Percentiles rank a stretch among this genome's conserved stretches.
Evolutionary conservation across 2,797 vertebrate species (phyloP).

Genomic region (Macropus fuliginosus): DNA sequence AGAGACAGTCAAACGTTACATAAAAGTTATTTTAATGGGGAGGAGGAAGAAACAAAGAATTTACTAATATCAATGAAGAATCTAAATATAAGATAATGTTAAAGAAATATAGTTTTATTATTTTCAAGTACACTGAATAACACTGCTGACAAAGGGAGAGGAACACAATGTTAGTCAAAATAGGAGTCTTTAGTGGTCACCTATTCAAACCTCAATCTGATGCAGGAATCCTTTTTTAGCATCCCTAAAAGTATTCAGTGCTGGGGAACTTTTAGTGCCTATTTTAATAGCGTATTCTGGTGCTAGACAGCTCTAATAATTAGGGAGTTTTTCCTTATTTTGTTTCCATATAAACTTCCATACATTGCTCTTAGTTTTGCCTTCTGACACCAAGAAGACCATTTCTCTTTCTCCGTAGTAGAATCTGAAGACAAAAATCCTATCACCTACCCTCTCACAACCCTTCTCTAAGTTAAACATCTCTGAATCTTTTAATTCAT

Average conservation of each 20-base stretch:
- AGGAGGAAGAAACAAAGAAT: background rate
- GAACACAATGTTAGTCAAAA: background rate
- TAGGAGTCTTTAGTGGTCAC: background rate
- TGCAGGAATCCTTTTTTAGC: background rate
- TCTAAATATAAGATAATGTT: background rate
- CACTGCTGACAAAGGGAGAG: background rate
- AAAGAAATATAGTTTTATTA: constrained; percentile 39
- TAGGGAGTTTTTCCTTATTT: too few species aligned
- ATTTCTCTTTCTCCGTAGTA: background rate
- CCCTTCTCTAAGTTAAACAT: background rate
- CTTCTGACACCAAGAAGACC: background rate
- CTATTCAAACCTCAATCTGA: background rate
- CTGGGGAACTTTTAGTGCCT: background rate
- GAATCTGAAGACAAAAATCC: background rate
- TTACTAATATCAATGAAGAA: background rate
- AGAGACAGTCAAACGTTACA: background rate
- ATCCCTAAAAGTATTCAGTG: background rate
- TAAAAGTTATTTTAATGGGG: background rate
- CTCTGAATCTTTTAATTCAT: background rate
- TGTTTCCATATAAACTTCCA: too few species aligned
- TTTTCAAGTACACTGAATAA: background rate
- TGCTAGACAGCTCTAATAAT: background rate
- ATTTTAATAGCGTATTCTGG: background rate
- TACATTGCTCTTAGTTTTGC: too few species aligned
- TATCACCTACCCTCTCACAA: background rate